Evolutionary conservation across 2,797 vertebrate species (phyloP).

Genomic region (Sebastes hubbsi): DNA sequence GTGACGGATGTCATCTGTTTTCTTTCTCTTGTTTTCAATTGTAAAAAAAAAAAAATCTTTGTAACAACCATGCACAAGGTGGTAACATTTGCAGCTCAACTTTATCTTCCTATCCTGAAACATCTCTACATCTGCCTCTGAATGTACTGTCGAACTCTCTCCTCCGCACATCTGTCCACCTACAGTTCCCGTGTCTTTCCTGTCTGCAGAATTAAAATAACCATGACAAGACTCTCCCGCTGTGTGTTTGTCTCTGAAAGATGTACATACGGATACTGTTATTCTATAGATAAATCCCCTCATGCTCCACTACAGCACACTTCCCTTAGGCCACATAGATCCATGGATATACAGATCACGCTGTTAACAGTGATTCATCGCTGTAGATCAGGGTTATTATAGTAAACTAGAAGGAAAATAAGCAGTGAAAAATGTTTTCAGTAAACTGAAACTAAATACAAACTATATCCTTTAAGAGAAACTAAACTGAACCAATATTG

Average conservation of each 20-base stretch:
- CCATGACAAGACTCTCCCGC: background rate
- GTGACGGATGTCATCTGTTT: background rate
- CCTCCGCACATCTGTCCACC: conserved; percentile 4
- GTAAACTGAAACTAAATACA: no score
- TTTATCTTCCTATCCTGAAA: background rate
- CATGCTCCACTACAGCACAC: background rate
- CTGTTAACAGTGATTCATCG: conserved; percentile 6
- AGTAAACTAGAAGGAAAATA: no score
- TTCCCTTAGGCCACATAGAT: conserved; percentile 1
- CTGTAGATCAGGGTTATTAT: background rate
- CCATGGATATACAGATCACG: background rate
- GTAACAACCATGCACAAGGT: background rate
- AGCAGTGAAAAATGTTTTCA: no score
- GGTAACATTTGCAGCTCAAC: background rate
- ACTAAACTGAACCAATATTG: no score
- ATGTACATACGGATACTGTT: background rate
- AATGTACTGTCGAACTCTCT: conserved; percentile 4
- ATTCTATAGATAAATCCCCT: conserved; percentile 13
- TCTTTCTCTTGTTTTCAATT: background rate
- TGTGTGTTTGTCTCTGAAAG: conserved; percentile 4
- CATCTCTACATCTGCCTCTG: background rate
- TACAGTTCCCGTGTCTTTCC: conserved; percentile 1
- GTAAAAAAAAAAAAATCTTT: background rate
- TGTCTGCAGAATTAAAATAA: conserved; percentile 40
- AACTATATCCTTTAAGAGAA: no score